Evolutionary conservation across 2,797 vertebrate genomes (phyloP).

Genomic region (Allobates femoralis): DNA sequence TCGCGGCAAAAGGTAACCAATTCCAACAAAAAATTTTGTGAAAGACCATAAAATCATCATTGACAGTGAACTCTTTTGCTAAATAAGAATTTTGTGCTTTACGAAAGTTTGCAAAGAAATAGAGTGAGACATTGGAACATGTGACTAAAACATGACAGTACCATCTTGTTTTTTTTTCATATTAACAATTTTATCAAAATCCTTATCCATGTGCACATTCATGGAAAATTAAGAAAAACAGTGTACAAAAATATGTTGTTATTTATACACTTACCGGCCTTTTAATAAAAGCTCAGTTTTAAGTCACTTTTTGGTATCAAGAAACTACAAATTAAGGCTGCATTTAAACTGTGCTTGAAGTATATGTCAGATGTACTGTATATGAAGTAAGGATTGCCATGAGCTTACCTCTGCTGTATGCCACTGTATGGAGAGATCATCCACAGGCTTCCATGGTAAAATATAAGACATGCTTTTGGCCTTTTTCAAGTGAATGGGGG

Average conservation of each 20-base stretch:
- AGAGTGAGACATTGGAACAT: slow-evolving; percentile 37
- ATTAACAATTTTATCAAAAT: slow-evolving; percentile 44
- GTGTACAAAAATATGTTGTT: slow-evolving; percentile 56
- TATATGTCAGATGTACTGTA: no score
- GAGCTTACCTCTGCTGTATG: no score
- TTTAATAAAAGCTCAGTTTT: slow-evolving; percentile 20
- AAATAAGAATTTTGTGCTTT: not conserved
- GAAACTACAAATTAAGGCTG: slow-evolving; percentile 20
- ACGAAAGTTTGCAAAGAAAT: slow-evolving; percentile 54
- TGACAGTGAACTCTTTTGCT: not conserved
- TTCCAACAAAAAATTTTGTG: not conserved
- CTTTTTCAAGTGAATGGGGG: no score
- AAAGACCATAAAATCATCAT: not conserved
- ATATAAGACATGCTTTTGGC: no score
- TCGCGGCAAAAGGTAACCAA: not conserved
- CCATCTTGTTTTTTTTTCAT: slow-evolving; percentile 43
- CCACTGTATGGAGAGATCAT: no score
- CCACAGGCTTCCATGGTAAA: no score
- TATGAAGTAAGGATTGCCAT: no score
- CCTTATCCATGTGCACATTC: slow-evolving; percentile 17
- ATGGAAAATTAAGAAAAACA: slow-evolving; percentile 6
- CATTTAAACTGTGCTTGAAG: no score
- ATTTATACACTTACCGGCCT: slow-evolving; percentile 22
- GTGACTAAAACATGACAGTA: slow-evolving; percentile 31
- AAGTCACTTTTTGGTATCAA: slow-evolving; percentile 58